A percentile compares a stretch with the other conserved stretches of the same genome.
Conservation (phyloP, 1,140 invertebrate species). For the Coptotermes formosanus region DNA sequence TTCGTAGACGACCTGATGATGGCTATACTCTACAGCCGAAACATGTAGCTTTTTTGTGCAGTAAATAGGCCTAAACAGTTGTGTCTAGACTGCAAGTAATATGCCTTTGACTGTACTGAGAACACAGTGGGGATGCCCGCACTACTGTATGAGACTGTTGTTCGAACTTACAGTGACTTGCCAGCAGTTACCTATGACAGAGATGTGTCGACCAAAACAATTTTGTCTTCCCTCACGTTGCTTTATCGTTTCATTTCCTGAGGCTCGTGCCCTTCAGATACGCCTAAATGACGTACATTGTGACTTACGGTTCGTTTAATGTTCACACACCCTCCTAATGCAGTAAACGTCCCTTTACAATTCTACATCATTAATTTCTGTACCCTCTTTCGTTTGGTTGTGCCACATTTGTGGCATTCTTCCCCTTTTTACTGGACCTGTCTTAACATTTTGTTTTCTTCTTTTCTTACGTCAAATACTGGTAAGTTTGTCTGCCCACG, state of each 20-base stretch:
- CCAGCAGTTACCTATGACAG: neutral
- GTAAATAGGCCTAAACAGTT: too few relatives aligned
- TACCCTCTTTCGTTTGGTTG: neutral
- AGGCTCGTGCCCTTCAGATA: neutral
- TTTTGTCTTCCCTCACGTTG: neutral
- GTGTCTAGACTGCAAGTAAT: too few relatives aligned
- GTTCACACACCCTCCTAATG: neutral
- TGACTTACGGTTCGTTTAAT: neutral
- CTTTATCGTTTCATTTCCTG: neutral
- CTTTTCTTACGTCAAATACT: neutral
- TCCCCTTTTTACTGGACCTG: neutral
- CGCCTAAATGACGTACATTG: neutral
- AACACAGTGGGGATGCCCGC: too few relatives aligned
- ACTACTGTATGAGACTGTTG: too few relatives aligned
- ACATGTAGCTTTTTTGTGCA: too few relatives aligned
- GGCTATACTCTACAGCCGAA: too few relatives aligned
- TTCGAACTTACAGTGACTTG: neutral
- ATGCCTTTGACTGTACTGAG: too few relatives aligned
- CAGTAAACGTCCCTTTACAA: neutral
- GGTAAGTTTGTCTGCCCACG: neutral
- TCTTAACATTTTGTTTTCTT: neutral
- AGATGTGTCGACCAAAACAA: neutral
- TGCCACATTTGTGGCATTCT: neutral
- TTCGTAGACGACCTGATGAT: too few relatives aligned
- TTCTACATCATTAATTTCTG: constrained; percentile 14